Evolutionary conservation across 2,113 vertebrate species (phyloP).

Genomic region (human): GRCh38 chr17:71988001-71988500

Average conservation of each 20-base stretch:
- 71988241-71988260: neutral
- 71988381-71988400: slow-evolving; percentile 30
- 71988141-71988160: neutral
- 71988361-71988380: neutral
- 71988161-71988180: neutral
- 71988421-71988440: neutral
- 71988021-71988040: neutral
- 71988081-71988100: neutral
- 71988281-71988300: neutral
- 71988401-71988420: slow-evolving; percentile 13
- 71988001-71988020: neutral
- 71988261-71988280: slow-evolving; percentile 4
- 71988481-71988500: neutral
- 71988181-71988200: neutral
- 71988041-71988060: neutral
- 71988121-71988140: neutral
- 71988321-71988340: neutral
- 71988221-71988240: neutral
- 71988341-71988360: slow-evolving; percentile 1
- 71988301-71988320: neutral
- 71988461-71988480: neutral
- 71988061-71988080: neutral
- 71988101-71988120: neutral
- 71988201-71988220: neutral
- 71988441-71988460: neutral